A percentile compares a stretch with the other conserved stretches of the same genome.
phyloP scores from a whole-genome alignment of 2,797 vertebrate species.

The Remorina albescens region DNA sequence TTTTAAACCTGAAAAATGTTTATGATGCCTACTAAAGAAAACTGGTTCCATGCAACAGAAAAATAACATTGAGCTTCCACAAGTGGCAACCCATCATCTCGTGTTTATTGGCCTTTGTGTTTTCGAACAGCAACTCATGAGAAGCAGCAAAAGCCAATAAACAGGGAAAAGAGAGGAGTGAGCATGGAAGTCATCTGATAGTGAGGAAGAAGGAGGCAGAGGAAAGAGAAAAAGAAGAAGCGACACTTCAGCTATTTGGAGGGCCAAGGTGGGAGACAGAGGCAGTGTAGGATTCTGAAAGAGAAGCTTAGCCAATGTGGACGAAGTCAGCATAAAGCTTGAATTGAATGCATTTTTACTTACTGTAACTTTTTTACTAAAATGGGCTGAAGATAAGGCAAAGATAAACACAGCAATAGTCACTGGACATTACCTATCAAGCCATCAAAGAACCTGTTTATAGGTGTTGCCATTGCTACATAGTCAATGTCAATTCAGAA shows the following conservation, averaged over 20 bases:
- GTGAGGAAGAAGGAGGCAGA: conserved; percentile 79
- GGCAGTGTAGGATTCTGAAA: conserved; percentile 81
- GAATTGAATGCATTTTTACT: conserved; percentile 99
- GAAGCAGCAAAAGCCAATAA: conserved; percentile 91
- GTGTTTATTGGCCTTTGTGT: conserved; percentile 89
- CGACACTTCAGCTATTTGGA: conserved; percentile 89
- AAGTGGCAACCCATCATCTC: conserved; percentile 88
- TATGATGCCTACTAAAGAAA: conserved; percentile 91
- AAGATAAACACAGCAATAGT: conserved; percentile 7
- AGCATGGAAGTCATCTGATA: conserved; percentile 55
- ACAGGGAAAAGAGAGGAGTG: conserved; percentile 87
- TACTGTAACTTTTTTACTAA: conserved; percentile 85
- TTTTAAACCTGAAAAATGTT: conserved; percentile 16
- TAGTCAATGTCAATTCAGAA: not conserved
- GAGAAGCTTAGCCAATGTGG: conserved; percentile 88
- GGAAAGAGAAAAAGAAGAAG: conserved; percentile 77
- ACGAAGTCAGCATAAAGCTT: conserved; percentile 79
- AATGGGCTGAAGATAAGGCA: conserved; percentile 15
- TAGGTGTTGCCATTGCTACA: not conserved
- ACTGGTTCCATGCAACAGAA: conserved; percentile 88
- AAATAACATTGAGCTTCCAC: conserved; percentile 87
- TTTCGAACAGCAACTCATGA: conserved; percentile 77
- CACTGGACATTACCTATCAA: not conserved
- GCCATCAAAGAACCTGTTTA: not conserved
- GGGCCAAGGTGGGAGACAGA: conserved; percentile 81